A percentile compares a stretch with the other conserved stretches of the same genome.
Evolutionary conservation across 2,888 invertebrate species (phyloP).

Genomic region (Nephrotoma guestfalica): DNA sequence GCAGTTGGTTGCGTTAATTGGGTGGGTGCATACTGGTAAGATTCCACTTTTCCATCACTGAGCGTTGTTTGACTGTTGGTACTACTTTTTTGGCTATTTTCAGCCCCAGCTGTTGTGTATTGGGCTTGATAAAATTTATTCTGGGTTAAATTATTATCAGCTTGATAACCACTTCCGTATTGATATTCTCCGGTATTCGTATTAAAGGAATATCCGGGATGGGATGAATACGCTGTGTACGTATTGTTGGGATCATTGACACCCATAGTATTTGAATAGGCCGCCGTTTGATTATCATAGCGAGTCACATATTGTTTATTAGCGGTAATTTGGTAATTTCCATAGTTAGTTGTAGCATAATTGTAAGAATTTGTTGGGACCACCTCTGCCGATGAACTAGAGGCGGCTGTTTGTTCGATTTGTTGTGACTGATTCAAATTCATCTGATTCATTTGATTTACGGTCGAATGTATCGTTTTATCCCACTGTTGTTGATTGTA

Average conservation of each 20-base stretch:
- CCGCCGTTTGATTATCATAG: constrained; percentile 3
- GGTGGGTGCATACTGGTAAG: not conserved
- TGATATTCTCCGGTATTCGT: constrained; percentile 40
- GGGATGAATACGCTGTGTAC: constrained; percentile 20
- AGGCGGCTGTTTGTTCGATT: not conserved
- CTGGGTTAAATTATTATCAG: constrained; percentile 20
- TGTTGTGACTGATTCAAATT: not conserved
- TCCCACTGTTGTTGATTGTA: constrained; percentile 9
- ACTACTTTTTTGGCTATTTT: not conserved
- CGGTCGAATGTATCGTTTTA: not conserved
- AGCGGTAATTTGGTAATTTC: constrained; percentile 5
- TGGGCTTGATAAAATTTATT: constrained; percentile 7
- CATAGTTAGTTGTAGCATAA: not conserved
- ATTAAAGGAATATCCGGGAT: constrained; percentile 48
- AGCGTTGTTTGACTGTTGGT: constrained; percentile 10
- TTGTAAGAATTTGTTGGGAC: not conserved
- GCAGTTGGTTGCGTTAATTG: not conserved
- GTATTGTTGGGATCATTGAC: not conserved
- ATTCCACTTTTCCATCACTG: not conserved
- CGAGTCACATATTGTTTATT: constrained; percentile 7
- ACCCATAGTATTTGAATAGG: not conserved
- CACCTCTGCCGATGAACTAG: not conserved
- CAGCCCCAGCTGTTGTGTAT: constrained; percentile 18
- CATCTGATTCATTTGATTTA: not conserved
- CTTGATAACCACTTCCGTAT: constrained; percentile 47